Conservation (phyloP, 2,113 vertebrate genomes). For the Marmota flaviventris region DNA sequence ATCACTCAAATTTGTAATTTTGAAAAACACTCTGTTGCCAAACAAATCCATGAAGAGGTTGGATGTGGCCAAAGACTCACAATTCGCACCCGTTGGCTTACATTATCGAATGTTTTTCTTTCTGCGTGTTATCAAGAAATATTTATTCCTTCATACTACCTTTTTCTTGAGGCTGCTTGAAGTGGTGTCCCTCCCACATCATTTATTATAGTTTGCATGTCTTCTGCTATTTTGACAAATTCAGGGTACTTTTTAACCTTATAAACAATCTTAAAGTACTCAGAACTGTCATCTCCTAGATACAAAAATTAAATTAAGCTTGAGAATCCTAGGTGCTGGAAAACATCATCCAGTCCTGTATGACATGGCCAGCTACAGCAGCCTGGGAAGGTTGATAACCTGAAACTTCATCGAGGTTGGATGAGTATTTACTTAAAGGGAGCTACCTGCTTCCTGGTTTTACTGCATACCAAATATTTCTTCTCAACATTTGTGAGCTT, state of each 20-base stretch:
- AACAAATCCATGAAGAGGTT: background rate
- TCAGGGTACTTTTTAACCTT: constrained; percentile 54
- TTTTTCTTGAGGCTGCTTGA: background rate
- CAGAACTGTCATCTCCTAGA: constrained; percentile 71
- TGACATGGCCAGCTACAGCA: constrained; percentile 54
- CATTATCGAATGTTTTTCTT: constrained; percentile 13
- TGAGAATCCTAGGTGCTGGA: constrained; percentile 71
- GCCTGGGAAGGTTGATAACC: constrained; percentile 58
- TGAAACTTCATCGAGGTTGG: constrained; percentile 38
- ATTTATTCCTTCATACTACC: background rate
- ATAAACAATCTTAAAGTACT: constrained; percentile 75
- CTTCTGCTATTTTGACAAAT: constrained; percentile 72
- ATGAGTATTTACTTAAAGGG: constrained; percentile 71
- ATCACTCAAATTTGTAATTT: background rate
- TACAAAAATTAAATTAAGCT: constrained; percentile 78
- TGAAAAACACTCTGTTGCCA: background rate
- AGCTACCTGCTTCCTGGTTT: constrained; percentile 81
- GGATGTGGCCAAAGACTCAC: background rate
- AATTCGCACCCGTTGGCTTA: background rate
- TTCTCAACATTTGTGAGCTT: constrained; percentile 79
- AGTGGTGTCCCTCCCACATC: background rate
- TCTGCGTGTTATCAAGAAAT: constrained; percentile 26
- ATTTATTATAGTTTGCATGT: constrained; percentile 71
- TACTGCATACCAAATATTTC: constrained; percentile 81
- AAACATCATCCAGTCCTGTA: constrained; percentile 77